Conservation (phyloP, 1,140 invertebrate genomes). For the Calliphora vicina region DNA sequence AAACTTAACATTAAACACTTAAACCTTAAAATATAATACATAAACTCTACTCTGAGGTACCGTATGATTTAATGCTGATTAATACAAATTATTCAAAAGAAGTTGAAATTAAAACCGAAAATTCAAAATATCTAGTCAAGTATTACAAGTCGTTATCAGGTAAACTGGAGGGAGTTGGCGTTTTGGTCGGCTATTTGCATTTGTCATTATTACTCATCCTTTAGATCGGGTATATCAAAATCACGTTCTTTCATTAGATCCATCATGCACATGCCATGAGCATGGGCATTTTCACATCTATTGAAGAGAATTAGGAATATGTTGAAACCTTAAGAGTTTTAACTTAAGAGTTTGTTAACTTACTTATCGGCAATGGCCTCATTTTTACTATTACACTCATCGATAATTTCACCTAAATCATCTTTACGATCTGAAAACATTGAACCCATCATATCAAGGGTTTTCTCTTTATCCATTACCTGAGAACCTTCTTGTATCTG, state of each 20-base stretch:
- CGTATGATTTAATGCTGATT: constrained; percentile 6
- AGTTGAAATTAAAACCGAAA: not conserved
- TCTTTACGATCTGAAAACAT: constrained; percentile 49
- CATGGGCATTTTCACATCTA: constrained; percentile 53
- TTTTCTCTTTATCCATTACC: constrained; percentile 45
- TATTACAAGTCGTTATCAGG: constrained; percentile 9
- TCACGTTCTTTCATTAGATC: constrained; percentile 44
- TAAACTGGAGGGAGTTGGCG: not conserved
- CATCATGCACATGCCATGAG: constrained; percentile 53
- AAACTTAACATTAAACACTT: no score
- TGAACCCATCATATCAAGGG: constrained; percentile 48
- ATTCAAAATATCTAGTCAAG: not conserved
- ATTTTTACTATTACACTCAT: constrained; percentile 30
- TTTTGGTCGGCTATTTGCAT: no score
- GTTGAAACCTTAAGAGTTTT: not conserved
- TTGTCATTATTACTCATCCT: constrained; percentile 42
- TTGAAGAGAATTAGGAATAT: not conserved
- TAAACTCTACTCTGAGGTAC: constrained; percentile 14
- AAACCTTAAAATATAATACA: not conserved
- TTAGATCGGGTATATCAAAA: constrained; percentile 50
- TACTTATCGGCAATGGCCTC: not conserved
- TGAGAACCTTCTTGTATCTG: constrained; percentile 40
- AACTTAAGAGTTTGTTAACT: not conserved
- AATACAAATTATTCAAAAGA: not conserved
- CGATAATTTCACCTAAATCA: constrained; percentile 22